Evolutionary conservation across 2,888 invertebrate species (phyloP).

Genomic region (Epistrophella euchroma): DNA sequence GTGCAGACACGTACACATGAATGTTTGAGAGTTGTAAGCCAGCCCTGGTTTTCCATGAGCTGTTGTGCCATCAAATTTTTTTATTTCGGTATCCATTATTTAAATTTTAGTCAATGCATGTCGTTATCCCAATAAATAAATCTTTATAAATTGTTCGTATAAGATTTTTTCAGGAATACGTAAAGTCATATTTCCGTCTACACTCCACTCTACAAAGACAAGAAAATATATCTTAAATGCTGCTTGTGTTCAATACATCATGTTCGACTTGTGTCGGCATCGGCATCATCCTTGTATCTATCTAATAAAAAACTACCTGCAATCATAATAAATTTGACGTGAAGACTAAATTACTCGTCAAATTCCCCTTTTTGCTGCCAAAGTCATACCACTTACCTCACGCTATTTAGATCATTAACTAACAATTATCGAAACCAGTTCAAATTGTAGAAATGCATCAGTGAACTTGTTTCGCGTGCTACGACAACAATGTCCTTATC

Average conservation of each 20-base stretch:
- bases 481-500: slow-evolving; percentile 21
- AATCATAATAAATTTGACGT: slow-evolving; percentile 69
- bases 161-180: background rate
- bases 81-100: too few relatives aligned
- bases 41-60: too few relatives aligned
- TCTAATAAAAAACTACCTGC: slow-evolving; percentile 7
- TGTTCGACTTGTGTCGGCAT: slow-evolving; percentile 10
- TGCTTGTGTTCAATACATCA: background rate
- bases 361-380: slow-evolving; percentile 44
- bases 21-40: too few relatives aligned
- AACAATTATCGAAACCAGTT: slow-evolving; percentile 71
- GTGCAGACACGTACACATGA: too few relatives aligned
- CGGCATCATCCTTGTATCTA: slow-evolving; percentile 5
- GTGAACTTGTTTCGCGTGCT: slow-evolving; percentile 56
- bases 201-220: background rate
- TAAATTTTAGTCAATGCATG: background rate
- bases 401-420: slow-evolving; percentile 72
- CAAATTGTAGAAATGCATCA: slow-evolving; percentile 45
- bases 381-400: slow-evolving; percentile 58
- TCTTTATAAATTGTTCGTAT: background rate
- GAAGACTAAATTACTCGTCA: slow-evolving; percentile 62
- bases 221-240: background rate
- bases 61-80: too few relatives aligned
- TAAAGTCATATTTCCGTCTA: background rate
- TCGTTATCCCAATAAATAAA: background rate